phyloP scores from a whole-genome alignment of 2,888 invertebrate species.

The Lasioglossum calceatum region DNA sequence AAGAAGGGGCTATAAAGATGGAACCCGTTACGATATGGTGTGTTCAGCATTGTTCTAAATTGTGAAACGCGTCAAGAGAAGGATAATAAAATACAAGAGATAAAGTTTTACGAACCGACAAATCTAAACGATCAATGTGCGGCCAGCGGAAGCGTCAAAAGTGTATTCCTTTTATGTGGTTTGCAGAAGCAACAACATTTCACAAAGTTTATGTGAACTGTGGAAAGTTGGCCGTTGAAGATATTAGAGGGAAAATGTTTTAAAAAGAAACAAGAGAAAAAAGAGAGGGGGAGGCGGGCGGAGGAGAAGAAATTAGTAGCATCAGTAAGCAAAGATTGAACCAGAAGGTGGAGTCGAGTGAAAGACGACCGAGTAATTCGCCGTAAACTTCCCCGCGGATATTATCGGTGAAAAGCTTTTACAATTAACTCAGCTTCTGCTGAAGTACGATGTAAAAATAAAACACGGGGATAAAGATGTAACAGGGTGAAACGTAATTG shows the following conservation, averaged over 20 bases:
- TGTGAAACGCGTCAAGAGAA: slow-evolving; percentile 8
- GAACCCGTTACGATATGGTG: neutral
- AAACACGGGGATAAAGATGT: slow-evolving; percentile 45
- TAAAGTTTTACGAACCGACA: slow-evolving; percentile 26
- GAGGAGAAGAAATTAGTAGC: neutral
- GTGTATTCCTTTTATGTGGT: slow-evolving; percentile 10
- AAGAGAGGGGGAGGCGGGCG: neutral
- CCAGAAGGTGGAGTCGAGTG: slow-evolving; percentile 19
- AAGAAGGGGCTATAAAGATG: neutral
- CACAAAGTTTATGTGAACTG: slow-evolving; percentile 13
- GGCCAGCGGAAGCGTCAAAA: neutral
- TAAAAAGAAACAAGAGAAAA: neutral
- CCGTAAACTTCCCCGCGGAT: slow-evolving; percentile 50
- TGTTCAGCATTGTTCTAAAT: neutral
- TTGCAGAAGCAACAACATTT: neutral
- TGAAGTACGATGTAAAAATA: slow-evolving; percentile 49
- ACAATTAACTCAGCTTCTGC: slow-evolving; percentile 62
- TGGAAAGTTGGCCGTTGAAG: neutral
- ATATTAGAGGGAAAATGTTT: neutral
- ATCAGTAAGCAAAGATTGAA: slow-evolving; percentile 34
- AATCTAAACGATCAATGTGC: slow-evolving; percentile 17
- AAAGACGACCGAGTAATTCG: slow-evolving; percentile 44
- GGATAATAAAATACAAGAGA: slow-evolving; percentile 23
- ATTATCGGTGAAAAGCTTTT: slow-evolving; percentile 62
- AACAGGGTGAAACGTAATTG: slow-evolving; percentile 55